Evolutionary conservation across 2,888 invertebrate species (phyloP), one percentile per base, ranked within the genome.

Genomic region (Pachycephus smyrnensis): DNA sequence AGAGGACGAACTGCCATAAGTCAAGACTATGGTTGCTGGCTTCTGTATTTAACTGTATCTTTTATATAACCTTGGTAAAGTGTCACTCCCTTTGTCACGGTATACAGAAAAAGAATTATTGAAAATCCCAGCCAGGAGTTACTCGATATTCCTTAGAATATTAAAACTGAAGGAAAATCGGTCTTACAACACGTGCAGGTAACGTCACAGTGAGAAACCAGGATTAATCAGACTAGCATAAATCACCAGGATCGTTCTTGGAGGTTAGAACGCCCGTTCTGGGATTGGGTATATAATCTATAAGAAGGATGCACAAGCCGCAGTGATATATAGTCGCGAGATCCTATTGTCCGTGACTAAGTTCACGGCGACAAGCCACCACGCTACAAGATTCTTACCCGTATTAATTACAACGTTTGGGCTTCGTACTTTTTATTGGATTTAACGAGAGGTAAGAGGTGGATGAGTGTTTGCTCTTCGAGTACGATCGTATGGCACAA

Each of bases 261-360:
- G 30, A 30, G 30, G 69, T 15, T 32, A 32, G 69, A n/a, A 69
- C 69, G 23, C 69, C 11, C 12, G 69, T 69, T 40, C 15, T 30
- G 69, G 32, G 69, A 69, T 32, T 4, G 69, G 79, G 79, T 79
- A 40, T 73, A 78, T 77, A 79, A 84, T 73, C 82, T 82, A 77
- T 80, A 80, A 83, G 82, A 82, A 80, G 81, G 84, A 83, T 83
- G 81, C 80, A 79, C 76, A 82, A 80, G 79, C 76, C 81, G 78
- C 81, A 79, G 77, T 85, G 85, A 85, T 86, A 82, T 82, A 85
- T 84, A 82, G 82, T 80, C 79, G 76, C 73, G 76, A 80, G 79
- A 76, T 76, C 30, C 85, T 82, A 86, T 86, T 86, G 85, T 86
- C 84, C 80, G 80, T 81, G 76, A 80, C 79, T 79, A 82, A 80